Percentiles rank a stretch among this genome's conserved stretches.
Conservation (phyloP, 2,113 vertebrate species). For the Dasyprocta punctata region DNA sequence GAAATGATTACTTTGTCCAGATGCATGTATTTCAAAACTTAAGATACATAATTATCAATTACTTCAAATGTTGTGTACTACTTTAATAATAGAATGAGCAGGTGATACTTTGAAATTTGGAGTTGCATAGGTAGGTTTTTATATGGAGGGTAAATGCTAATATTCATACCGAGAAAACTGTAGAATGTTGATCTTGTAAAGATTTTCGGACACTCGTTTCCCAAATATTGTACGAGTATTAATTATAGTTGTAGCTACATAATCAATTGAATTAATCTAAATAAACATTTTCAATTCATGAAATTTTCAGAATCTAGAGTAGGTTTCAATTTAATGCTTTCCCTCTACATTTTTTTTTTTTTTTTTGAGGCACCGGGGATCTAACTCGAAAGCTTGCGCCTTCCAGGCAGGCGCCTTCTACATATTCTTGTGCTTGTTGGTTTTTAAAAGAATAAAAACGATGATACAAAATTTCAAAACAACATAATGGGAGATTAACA, state of each 20-base stretch:
- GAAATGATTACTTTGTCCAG: background rate
- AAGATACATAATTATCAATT: background rate
- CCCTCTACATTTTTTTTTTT: too few species aligned
- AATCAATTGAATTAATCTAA: background rate
- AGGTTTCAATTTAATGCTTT: background rate
- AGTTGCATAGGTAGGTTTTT: background rate
- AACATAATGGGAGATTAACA: too few species aligned
- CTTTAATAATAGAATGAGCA: background rate
- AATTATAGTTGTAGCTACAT: background rate
- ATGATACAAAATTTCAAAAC: too few species aligned
- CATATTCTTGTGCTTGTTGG: background rate
- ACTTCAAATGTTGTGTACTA: background rate
- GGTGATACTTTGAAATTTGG: background rate
- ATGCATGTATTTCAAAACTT: background rate
- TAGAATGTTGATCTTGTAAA: background rate
- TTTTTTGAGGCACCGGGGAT: too few species aligned
- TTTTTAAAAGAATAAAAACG: background rate
- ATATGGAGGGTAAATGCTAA: background rate
- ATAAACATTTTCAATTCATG: background rate
- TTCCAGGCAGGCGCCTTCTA: too few species aligned
- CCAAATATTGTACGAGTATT: background rate
- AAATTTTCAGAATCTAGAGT: background rate
- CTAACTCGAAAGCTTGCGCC: too few species aligned
- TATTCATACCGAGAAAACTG: background rate
- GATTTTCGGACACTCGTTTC: constrained; percentile 14